Base-by-base conservation (phyloP, 2,113 vertebrate genomes). In the Phodopus roborovskii region DNA sequence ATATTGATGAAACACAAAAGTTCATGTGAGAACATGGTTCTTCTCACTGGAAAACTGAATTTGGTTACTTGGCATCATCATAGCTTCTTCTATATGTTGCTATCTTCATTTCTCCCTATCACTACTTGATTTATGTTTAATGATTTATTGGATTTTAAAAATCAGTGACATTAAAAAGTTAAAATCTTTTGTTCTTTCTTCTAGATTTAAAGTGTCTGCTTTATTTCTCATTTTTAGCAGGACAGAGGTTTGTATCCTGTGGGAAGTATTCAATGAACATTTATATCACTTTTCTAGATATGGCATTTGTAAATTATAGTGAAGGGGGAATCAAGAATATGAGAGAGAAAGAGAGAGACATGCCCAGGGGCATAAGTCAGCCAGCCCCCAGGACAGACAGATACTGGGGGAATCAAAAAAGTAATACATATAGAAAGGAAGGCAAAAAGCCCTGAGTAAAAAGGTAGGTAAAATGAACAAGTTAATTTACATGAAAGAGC, bases 181-280 rank as follows among this genome's bases (percentile, higher is more conserved):
- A 95, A 93, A 20, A 75, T 89, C 26, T 79, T 75, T 30, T 16
- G 3, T 45, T 20, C 48, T 97, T 96, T 42, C 42, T 77, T 92
- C 7, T 30, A 86, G 7, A 91, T 92, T 94, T 42, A 95, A 74
- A 45, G 60, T 96, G 77, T 96, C 94, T 94, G 66, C 81, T 91
- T 96, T 95, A 75, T 88, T 94, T 68, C 71, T 95, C 91, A 89
- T 93, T 96, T 92, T 74, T 92, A 90, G 79, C 26, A 39, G 70
- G 78, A 97, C 94, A 94, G 88, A 93, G 94, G 92, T 68, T 82
- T 96, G 82, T 93, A 56, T 97, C 66, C 84, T 94, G 92, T 92
- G 77, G n/a, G 85, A 94, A 88, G 56, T 79, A 92, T 91, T 95
- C 91, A 78, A 95, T 71, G 93, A 95, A 81, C 89, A 97, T 96